Base-by-base conservation (phyloP, 2,888 invertebrate genomes). In the Miltochrista miniata region DNA sequence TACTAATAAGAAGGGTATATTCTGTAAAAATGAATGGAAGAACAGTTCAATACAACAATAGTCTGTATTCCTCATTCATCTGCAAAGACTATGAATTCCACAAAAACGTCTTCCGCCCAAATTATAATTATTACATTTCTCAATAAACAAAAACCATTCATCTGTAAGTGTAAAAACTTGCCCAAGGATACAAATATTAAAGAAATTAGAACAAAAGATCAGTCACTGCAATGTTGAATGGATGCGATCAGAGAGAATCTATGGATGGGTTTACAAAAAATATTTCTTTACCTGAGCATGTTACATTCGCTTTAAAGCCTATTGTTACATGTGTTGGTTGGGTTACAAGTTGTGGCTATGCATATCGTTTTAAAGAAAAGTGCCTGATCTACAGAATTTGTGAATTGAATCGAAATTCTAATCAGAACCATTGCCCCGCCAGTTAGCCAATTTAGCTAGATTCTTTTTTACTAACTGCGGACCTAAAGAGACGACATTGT, bases 281-380 rank as follows among this genome's bases (percentile, higher is more conserved):
- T 46, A 53, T 66, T 57, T 60, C 59, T 79, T 79, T 87, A 87
- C 87, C 87, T 87, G 87, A 64, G 74, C 48, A 57, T 66, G 70
- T 72, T n/a, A 77, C 75, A 78, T 77, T 76, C 68, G 72, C 53
- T 61, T 72, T 56, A 66, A 59, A 63, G 57, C 76, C 74, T 74
- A 77, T 82, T 82, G 82, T 82, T 72, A 64, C 61, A 61, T 49
- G 34, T 56, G 54, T 57, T 55, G 47, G 43, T 55, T 18, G 52
- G 49, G 49, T 41, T 44, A 54, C 54, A 45, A n/a, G 18, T 44
- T 39, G 41, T 51, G 39, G 39, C 37, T 36, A 52, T 56, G n/a
- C n/a, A n/a, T n/a, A n/a, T n/a, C n/a, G n/a, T n/a, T n/a, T n/a
- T n/a, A 47, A 45, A 55, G 52, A 43, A 57, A 50, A 51, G 53